Percentiles rank a stretch among this genome's conserved stretches.
phyloP scores from a whole-genome alignment of 2,797 vertebrate species.

The Prunella strophiata region DNA sequence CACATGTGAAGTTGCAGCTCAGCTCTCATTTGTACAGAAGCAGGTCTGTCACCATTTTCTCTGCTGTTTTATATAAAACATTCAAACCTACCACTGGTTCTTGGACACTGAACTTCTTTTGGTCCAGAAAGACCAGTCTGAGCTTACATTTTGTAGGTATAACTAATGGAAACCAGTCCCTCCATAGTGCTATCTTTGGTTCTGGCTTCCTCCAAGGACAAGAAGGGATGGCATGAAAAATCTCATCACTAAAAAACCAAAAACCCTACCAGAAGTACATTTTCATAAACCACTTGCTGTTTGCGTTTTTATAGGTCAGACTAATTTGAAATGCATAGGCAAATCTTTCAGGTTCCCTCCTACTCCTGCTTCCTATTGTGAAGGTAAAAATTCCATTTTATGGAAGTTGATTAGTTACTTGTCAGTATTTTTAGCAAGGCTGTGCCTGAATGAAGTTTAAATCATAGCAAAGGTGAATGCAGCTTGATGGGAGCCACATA shows the following conservation, averaged over 20 bases:
- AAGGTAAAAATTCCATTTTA: conserved; percentile 64
- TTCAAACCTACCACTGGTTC: background rate
- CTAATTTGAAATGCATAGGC: conserved; percentile 71
- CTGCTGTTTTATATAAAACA: background rate
- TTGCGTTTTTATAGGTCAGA: conserved; percentile 63
- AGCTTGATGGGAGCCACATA: conserved; percentile 48
- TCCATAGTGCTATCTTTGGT: background rate
- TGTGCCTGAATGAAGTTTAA: conserved; percentile 64
- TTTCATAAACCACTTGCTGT: conserved; percentile 33
- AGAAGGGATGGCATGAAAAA: background rate
- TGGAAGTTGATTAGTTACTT: conserved; percentile 69
- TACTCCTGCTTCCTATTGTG: conserved; percentile 71
- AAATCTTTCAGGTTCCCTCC: conserved; percentile 63
- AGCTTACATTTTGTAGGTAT: background rate
- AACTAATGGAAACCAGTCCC: background rate
- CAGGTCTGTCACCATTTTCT: background rate
- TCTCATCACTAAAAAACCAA: background rate
- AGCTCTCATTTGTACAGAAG: background rate
- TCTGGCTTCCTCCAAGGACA: background rate
- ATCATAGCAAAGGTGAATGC: conserved; percentile 47
- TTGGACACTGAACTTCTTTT: background rate
- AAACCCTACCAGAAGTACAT: background rate
- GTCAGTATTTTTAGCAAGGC: conserved; percentile 62
- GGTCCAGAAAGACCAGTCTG: background rate
- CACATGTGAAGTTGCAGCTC: background rate